Evolutionary conservation across 2,797 vertebrate genomes (phyloP), one percentile per base, ranked within the genome.

Genomic region (Acipenser ruthenus): DNA sequence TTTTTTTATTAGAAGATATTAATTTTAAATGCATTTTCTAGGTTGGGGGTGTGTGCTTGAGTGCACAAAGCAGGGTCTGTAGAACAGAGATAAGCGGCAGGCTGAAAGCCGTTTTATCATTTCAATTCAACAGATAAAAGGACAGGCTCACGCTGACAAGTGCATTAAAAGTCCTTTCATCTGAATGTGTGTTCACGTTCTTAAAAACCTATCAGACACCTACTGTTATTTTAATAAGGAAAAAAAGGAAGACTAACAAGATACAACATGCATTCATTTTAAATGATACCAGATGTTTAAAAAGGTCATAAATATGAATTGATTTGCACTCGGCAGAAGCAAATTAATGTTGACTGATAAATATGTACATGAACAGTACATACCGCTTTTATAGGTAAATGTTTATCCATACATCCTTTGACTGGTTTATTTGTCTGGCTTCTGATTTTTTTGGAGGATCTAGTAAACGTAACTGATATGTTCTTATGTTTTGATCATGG

Each of bases 161-260:
- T 63, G 50, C 67, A 69, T 70, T 63, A 65, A 73, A 69, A 51
- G 50, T 53, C 64, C 67, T 69, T 75, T 71, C 8, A 70, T 66
- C 65, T 60, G 4, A 8, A 8, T 37, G 23, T 23, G 7, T 49
- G 51, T 56, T 50, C 61, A 51, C 63, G 51, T 11, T 10, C 23
- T 18, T 50, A 18, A 65, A 15, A 49, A 12, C 60, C 8, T 53
- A 23, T 13, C 12, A 15, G 18, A 59, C 15, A 64, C 62, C 56
- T 51, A 50, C 48, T 63, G 62, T 50, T 63, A 49, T 48, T 50
- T 18, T 11, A 68, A 62, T 48, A 63, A 49, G 49, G 13, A 37
- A 63, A 3, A 37, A 37, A 58, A 6, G 61, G 61, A 62, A 49
- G 11, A 23, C 67, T 15, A 37, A 6, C 10, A 0, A 5, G 37